A percentile compares a stretch with the other conserved stretches of the same genome.
These are phyloP conservation scores for Petrocephalus microphthalmus DNA, from an alignment of 2,113 vertebrate species.

Conservation along the genomic window DNA sequence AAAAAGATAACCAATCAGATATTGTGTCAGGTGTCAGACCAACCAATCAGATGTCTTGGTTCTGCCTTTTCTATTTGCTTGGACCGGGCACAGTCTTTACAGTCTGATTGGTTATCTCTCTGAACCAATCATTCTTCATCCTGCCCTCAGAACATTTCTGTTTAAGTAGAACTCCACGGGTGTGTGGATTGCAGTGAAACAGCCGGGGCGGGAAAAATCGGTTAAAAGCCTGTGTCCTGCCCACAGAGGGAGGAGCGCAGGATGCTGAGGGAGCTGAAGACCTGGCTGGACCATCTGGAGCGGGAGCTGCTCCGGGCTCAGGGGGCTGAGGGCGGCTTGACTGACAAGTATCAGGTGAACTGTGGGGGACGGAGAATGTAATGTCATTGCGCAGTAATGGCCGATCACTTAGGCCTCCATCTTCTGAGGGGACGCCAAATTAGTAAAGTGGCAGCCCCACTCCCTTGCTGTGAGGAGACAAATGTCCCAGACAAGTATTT, in stretches of 20 bases:
- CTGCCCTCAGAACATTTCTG: too few species aligned
- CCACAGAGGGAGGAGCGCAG: constrained; percentile 80
- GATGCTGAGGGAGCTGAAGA: constrained; percentile 79
- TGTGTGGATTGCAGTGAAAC: not conserved
- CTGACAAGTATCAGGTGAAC: constrained; percentile 87
- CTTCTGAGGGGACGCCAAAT: not conserved
- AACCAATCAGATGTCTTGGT: too few species aligned
- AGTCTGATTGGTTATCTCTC: too few species aligned
- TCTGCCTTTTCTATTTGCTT: too few species aligned
- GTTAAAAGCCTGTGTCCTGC: not conserved
- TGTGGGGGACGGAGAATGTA: not conserved
- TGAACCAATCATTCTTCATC: too few species aligned
- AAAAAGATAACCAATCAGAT: too few species aligned
- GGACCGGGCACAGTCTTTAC: too few species aligned
- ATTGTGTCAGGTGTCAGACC: too few species aligned
- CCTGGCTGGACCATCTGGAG: constrained; percentile 91
- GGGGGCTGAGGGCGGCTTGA: constrained; percentile 71
- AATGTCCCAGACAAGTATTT: not conserved
- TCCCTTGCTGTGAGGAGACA: not conserved
- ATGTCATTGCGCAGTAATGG: not conserved
- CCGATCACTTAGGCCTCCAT: not conserved
- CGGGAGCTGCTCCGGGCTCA: constrained; percentile 83
- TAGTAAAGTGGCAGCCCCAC: not conserved
- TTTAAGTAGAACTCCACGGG: too few species aligned
- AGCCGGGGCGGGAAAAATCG: too few species aligned